phyloP scores from a whole-genome alignment of 2,797 vertebrate species.

The Fistularia tabacaria region DNA sequence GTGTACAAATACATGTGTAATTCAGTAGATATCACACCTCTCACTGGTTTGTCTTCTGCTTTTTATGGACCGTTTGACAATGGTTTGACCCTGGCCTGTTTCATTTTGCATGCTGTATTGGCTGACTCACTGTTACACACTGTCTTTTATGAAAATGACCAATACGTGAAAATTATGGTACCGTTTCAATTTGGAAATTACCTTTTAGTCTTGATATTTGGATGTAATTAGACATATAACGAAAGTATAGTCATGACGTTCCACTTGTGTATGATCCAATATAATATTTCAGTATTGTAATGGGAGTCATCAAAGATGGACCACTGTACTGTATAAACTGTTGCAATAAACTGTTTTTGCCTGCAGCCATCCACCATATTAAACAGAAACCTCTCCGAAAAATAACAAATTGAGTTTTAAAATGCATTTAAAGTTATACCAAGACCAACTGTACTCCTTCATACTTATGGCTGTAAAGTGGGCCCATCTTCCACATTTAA shows the following conservation, averaged over 20 bases:
- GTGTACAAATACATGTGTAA: neutral
- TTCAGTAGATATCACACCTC: slow-evolving; percentile 10
- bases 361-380: slow-evolving; percentile 31
- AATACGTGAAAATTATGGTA: neutral
- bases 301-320: slow-evolving; percentile 2
- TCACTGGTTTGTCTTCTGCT: neutral
- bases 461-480: too few species aligned
- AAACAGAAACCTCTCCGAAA: neutral
- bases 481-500: too few species aligned
- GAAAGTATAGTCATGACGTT: slow-evolving; percentile 4
- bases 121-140: slow-evolving; percentile 6
- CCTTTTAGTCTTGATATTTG: slow-evolving; percentile 3
- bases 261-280: slow-evolving; percentile 7
- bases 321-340: slow-evolving; percentile 20
- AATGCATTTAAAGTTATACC: slow-evolving; percentile 7
- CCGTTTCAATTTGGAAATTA: slow-evolving; percentile 5
- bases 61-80: slow-evolving; percentile 43
- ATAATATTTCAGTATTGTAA: neutral
- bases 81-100: slow-evolving; percentile 47
- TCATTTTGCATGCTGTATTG: slow-evolving; percentile 27
- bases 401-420: too few species aligned
- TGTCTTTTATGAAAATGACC: neutral
- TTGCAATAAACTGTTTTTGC: slow-evolving; percentile 24
- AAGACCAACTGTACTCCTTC: slow-evolving; percentile 5
- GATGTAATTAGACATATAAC: slow-evolving; percentile 20